Conservation (phyloP, 2,888 invertebrate species). For the Tachina grossa region DNA sequence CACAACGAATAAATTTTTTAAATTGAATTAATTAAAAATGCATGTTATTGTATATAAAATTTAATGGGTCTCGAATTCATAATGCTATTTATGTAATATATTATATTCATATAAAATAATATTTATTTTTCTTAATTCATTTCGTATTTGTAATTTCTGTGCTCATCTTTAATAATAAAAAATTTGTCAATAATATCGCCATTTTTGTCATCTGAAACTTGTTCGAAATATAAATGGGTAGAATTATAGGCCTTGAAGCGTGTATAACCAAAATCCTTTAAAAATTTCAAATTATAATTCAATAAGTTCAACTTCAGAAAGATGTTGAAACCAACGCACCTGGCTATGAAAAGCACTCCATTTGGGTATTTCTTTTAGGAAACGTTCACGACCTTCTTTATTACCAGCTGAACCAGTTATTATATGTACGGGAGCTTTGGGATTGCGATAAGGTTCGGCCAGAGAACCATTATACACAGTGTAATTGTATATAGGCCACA, state of each 20-base stretch:
- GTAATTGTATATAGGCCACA: slow-evolving; percentile 96
- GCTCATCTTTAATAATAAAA: slow-evolving; percentile 86
- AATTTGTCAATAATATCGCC: slow-evolving; percentile 88
- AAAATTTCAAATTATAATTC: slow-evolving; percentile 37
- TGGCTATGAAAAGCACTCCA: slow-evolving; percentile 94
- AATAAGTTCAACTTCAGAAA: neutral
- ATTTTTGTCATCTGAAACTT: slow-evolving; percentile 90
- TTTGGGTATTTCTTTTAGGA: slow-evolving; percentile 84
- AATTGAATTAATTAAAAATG: too few relatives aligned
- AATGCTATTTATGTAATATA: too few relatives aligned
- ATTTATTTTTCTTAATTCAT: neutral
- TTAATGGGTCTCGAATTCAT: too few relatives aligned
- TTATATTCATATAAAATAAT: too few relatives aligned
- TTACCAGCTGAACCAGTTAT: slow-evolving; percentile 95
- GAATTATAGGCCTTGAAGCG: slow-evolving; percentile 90
- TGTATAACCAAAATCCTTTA: slow-evolving; percentile 94
- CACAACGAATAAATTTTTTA: too few relatives aligned
- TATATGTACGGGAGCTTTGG: slow-evolving; percentile 94
- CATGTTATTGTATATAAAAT: too few relatives aligned
- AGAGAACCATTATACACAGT: slow-evolving; percentile 87
- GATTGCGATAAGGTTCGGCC: slow-evolving; percentile 84
- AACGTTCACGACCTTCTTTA: slow-evolving; percentile 91
- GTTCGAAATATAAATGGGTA: slow-evolving; percentile 94
- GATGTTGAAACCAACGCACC: slow-evolving; percentile 67
- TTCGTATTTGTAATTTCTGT: slow-evolving; percentile 74